phyloP scores from a whole-genome alignment of 2,888 invertebrate genomes.

The Candidula unifasciata region DNA sequence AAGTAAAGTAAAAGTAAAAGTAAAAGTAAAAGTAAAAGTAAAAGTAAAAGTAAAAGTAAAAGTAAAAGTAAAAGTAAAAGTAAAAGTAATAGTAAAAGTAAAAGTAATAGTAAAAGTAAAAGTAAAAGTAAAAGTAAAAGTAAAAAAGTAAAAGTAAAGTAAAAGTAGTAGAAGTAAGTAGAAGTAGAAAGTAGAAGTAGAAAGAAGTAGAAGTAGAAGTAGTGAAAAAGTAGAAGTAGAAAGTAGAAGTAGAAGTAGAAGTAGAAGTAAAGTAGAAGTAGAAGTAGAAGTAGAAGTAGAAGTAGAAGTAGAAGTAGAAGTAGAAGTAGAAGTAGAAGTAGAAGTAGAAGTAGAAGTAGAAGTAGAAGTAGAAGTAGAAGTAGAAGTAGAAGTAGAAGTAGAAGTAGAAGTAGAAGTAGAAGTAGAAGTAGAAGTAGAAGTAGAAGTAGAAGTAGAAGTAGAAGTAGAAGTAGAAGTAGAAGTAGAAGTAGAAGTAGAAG shows the following conservation, averaged over 20 bases:
- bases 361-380: slow-evolving; percentile 31
- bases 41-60: not conserved
- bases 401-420: slow-evolving; percentile 21
- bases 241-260: not conserved
- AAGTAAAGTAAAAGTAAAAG: not conserved
- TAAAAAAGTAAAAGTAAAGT: slow-evolving; percentile 6
- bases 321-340: slow-evolving; percentile 13
- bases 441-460: slow-evolving; percentile 18
- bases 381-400: slow-evolving; percentile 26
- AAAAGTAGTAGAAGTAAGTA: not conserved
- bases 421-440: slow-evolving; percentile 18
- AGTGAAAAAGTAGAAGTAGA: not conserved
- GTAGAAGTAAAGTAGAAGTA: not conserved
- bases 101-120: not conserved
- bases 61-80: not conserved
- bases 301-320: not conserved
- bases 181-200: not conserved
- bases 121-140: slow-evolving; percentile 14
- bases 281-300: not conserved
- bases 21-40: not conserved
- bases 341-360: slow-evolving; percentile 27
- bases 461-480: not conserved
- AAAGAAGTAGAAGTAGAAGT: not conserved
- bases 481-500: slow-evolving; percentile 8
- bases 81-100: not conserved